Base-by-base conservation (phyloP, 1,140 invertebrate species). In the Chymomyza costata region DNA sequence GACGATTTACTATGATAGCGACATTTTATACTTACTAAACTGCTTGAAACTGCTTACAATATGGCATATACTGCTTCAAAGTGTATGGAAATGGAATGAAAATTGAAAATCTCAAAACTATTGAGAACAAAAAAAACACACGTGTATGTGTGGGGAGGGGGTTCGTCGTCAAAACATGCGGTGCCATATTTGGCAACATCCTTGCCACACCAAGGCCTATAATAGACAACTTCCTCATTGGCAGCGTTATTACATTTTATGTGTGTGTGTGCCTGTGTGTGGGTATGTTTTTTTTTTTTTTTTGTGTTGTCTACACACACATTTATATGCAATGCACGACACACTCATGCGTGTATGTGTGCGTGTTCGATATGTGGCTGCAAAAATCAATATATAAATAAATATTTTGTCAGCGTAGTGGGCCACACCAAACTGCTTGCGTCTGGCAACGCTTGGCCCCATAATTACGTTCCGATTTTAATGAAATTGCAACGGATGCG, bases 301-400 rank as follows among this genome's bases (percentile, higher is more conserved):
- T n/a, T n/a, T n/a, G n/a, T n/a, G n/a, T n/a, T n/a, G n/a, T n/a
- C n/a, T n/a, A n/a, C 25, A 34, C 32, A 14, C 63, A 49, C 52
- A 76, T 76, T 76, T 74, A 62, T 74, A 78, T 76, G 71, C 70
- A 60, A 56, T 37, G 53, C 70, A 54, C 62, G 58, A 38, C 31
- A 35, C 37, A 51, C 28, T 25, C 2, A 6, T 15, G 10, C 19
- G 15, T 19, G 32, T 44, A 14, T 19, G 18, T 16, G 13, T 13
- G 14, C 35, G 14, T 30, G 8, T 43, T n/a, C n/a, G n/a, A n/a
- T n/a, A 13, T 47, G 8, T 56, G 31, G 37, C 11, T 18, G 53
- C 46, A 62, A 65, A 16, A 81, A 81, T 68, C 76, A 83, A 81
- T 80, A 76, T 73, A 81, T 81, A 62, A 65, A 73, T 68, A 68